Percentiles rank a stretch among this genome's conserved stretches.
These are phyloP conservation scores for Phocides pigmalion DNA, from an alignment of 1,140 invertebrate genomes.

Conservation along the genomic window DNA sequence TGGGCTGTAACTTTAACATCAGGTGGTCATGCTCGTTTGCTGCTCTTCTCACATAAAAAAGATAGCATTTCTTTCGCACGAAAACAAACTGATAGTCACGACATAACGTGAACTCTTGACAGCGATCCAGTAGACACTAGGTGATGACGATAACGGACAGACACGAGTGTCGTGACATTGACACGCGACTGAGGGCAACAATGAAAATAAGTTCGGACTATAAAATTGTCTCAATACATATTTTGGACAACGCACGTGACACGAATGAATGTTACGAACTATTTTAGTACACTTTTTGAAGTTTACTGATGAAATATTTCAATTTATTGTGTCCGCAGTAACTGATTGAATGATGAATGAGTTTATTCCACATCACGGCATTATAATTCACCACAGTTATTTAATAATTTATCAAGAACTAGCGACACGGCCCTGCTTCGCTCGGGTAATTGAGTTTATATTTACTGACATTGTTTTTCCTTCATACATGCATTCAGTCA, in stretches of 20 bases:
- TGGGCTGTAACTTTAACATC: too few relatives aligned
- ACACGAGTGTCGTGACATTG: conserved; percentile 50
- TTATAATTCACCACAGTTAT: too few relatives aligned
- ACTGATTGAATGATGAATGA: too few relatives aligned
- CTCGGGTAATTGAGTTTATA: too few relatives aligned
- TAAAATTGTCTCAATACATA: conserved; percentile 25
- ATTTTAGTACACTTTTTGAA: not conserved
- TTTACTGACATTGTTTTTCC: too few relatives aligned
- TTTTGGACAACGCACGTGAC: not conserved
- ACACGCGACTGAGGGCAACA: conserved; percentile 36
- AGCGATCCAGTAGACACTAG: conserved; percentile 43
- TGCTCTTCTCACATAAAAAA: not conserved
- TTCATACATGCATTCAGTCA: too few relatives aligned
- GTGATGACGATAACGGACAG: conserved; percentile 38
- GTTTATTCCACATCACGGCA: too few relatives aligned
- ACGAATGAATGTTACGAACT: not conserved
- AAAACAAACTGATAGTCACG: conserved; percentile 42
- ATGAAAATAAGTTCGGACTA: conserved; percentile 40
- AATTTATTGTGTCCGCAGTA: conserved; percentile 15
- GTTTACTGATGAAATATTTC: conserved; percentile 4
- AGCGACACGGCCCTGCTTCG: too few relatives aligned
- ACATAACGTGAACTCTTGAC: conserved; percentile 43
- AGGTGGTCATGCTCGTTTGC: too few relatives aligned
- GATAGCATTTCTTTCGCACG: conserved; percentile 45
- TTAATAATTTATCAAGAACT: too few relatives aligned